Conservation (phyloP, 2,888 invertebrate species). For the Argynnis bischoffii region DNA sequence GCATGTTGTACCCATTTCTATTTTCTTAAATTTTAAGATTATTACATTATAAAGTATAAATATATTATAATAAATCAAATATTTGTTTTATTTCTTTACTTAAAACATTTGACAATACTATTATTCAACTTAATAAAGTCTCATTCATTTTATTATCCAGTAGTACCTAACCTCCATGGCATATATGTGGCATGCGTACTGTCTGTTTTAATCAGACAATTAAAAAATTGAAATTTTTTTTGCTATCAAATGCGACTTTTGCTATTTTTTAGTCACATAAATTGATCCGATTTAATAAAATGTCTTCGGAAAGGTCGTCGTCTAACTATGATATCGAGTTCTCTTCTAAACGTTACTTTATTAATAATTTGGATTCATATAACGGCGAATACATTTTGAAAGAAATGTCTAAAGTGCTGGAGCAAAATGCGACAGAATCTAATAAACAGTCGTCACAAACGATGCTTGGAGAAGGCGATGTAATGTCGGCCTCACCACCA, state of each 20-base stretch:
- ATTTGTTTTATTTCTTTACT: slow-evolving; percentile 10
- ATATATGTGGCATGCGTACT: not conserved
- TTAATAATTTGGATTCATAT: slow-evolving; percentile 84
- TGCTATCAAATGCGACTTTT: not conserved
- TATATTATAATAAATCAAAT: not conserved
- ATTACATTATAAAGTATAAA: slow-evolving; percentile 5
- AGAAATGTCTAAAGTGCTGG: slow-evolving; percentile 59
- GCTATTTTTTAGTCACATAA: not conserved
- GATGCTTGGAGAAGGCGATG: slow-evolving; percentile 59
- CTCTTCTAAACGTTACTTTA: slow-evolving; percentile 79
- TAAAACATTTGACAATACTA: no score
- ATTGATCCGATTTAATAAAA: slow-evolving; percentile 40
- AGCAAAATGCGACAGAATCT: slow-evolving; percentile 50
- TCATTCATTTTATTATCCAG: no score
- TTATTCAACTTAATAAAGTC: not conserved
- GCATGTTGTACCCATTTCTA: slow-evolving; percentile 2
- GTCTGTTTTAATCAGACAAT: no score
- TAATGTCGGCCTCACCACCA: slow-evolving; percentile 48
- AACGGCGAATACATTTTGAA: slow-evolving; percentile 77
- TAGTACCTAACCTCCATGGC: not conserved
- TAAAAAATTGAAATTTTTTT: not conserved
- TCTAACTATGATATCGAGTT: slow-evolving; percentile 53
- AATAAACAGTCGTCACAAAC: slow-evolving; percentile 51
- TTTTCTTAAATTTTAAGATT: slow-evolving; percentile 6
- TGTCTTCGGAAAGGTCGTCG: slow-evolving; percentile 52